Base-by-base conservation (phyloP, 2,888 invertebrate genomes). In the Serrognathus titanus region DNA sequence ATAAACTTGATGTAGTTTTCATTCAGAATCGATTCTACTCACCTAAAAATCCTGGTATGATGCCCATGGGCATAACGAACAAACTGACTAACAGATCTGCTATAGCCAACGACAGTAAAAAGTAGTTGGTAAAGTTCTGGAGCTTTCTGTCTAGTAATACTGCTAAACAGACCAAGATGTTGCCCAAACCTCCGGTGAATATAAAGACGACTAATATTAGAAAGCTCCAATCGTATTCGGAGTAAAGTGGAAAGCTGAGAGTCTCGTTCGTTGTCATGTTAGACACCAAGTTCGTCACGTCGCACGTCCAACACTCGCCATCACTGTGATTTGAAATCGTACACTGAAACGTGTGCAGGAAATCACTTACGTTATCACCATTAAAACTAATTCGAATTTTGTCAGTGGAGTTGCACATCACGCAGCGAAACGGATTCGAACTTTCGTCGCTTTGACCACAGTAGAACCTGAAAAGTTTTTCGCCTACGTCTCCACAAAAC, bases 101-200 rank as follows among this genome's bases (percentile, higher is more conserved):
- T 53, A 96, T 89, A 45, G 96, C 95, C 75, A 97, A 79, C 16
- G 96, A 96, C 69, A 96, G 82, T 61, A 97, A 83, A 77, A 97
- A 97, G 79, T 96, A 96, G 80, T 97, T 97, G 62, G 97, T 97
- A 63, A 94, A 92, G 78, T 94, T 97, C 79, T 97, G 96, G 60
- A 97, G 80, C 68, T 91, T 84, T 60, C 91, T 86, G 80, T 97
- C 97, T 71, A 94, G 81, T 60, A 89, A 89, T 66, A 97, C 94
- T 1, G 97, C 96, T 70, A 97, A 81, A 77, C 96, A 96, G 67
- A 97, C 97, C 59, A 97, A 80, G 64, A 94, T 89, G 78, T 97
- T 97, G 13, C 97, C 96, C 55, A 94, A 78, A 24, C 92, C 92
- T 24, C 95, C 94, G 24, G 92, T 92, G 62, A 92, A 80, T 73